Base-by-base conservation (phyloP, 2,113 vertebrate species). In the Acanthisitta chloris region DNA sequence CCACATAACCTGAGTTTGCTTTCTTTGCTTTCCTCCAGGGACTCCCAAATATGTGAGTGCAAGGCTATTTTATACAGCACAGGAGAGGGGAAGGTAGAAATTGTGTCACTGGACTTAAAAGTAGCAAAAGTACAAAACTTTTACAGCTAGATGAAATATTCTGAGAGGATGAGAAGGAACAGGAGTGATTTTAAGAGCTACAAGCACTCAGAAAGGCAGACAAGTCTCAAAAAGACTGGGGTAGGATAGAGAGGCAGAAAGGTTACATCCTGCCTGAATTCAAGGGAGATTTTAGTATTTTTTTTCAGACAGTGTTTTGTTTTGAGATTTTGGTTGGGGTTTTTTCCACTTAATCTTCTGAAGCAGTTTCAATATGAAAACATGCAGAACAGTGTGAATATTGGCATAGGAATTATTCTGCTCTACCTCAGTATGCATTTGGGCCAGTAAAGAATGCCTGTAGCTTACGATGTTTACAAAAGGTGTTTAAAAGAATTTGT, bases 11-110 rank as follows among this genome's bases (percentile, higher is more conserved):
- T 40, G n/a, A 81, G 25, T 54, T 81, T 86, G 25, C 49, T 80
- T 52, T 82, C 64, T 81, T 17, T 0, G 0, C 18, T 73, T 74
- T 91, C 23, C 45, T 94, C 28, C 16, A 7, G 71, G 14, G 64
- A 76, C 21, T 58, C 51, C 14, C 1, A 4, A 46, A 64, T 45
- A 36, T 23, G 12, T 0, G 0, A 72, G 36, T 23, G 28, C 38
- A 33, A 24, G 18, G 49, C 21, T 74, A 16, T 65, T 94, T 74
- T 4, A 2, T 57, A 18, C 8, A 58, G 34, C 15, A 2, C 49
- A 28, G 46, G 58, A 48, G 10, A 9, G n/a, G 17, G 16, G 17
- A 49, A 79, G 33, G 26, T 29, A 57, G 81, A 91, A 81, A 24
- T 43, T 45, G 23, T 74, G 33, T 71, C 52, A 73, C 59, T 83